Evolutionary conservation across 1,140 invertebrate genomes (phyloP).

Genomic region (Hyles vespertilio): DNA sequence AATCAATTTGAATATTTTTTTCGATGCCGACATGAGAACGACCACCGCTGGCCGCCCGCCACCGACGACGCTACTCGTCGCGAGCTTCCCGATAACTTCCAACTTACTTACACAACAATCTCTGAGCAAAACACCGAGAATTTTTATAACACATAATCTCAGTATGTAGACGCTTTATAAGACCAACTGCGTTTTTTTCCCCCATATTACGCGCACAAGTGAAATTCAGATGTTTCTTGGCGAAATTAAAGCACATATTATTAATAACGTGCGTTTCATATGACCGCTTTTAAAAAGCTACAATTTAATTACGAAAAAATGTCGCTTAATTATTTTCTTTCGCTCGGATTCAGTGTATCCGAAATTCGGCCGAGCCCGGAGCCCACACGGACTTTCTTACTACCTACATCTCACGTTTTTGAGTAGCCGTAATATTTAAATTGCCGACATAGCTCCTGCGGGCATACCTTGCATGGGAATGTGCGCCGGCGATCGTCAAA

Average conservation of each 20-base stretch:
- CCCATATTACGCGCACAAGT: slow-evolving; percentile 37
- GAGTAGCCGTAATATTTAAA: slow-evolving; percentile 73
- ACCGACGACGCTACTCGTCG: slow-evolving; percentile 17
- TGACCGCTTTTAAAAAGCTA: slow-evolving; percentile 34
- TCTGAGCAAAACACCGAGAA: slow-evolving; percentile 32
- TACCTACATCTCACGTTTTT: slow-evolving; percentile 71
- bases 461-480: slow-evolving; percentile 72
- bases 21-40: slow-evolving; percentile 64
- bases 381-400: slow-evolving; percentile 67
- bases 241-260: slow-evolving; percentile 46
- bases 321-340: slow-evolving; percentile 64
- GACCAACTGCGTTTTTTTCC: slow-evolving; percentile 31
- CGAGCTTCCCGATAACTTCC: slow-evolving; percentile 7
- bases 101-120: slow-evolving; percentile 10
- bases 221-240: slow-evolving; percentile 31
- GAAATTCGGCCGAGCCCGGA: slow-evolving; percentile 49
- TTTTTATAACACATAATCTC: slow-evolving; percentile 64
- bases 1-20: slow-evolving; percentile 74
- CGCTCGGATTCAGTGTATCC: slow-evolving; percentile 53
- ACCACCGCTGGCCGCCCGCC: slow-evolving; percentile 28
- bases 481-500: slow-evolving; percentile 59
- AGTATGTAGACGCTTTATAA: slow-evolving; percentile 35
- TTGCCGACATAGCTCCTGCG: slow-evolving; percentile 66
- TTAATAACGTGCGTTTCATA: slow-evolving; percentile 46
- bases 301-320: slow-evolving; percentile 70